phyloP scores from a whole-genome alignment of 2,888 invertebrate species.

The Tanypteryx hageni region DNA sequence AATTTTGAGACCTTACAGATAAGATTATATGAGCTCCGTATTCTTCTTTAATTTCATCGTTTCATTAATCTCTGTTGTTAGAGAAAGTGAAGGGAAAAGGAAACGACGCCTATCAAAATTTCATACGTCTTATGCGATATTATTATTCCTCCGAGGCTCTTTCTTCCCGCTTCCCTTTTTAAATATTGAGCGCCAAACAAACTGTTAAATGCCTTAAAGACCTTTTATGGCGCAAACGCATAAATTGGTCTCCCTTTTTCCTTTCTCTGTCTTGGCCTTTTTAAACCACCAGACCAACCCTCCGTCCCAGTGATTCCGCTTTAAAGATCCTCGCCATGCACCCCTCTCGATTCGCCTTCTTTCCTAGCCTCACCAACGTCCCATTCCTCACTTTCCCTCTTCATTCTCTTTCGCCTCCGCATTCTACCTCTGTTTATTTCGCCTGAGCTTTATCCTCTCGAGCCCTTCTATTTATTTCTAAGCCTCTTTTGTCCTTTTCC shows the following conservation, averaged over 20 bases:
- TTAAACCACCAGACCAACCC: not conserved
- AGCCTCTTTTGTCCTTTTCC: slow-evolving; percentile 1
- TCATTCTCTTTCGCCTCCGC: not conserved
- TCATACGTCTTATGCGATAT: slow-evolving; percentile 5
- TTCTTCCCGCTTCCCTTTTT: not conserved
- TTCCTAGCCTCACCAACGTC: not conserved
- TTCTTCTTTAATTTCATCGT: not conserved
- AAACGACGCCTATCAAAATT: slow-evolving; percentile 17
- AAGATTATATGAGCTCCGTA: no score
- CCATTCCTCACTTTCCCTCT: not conserved
- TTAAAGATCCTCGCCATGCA: not conserved
- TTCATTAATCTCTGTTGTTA: not conserved
- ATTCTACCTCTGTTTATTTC: not conserved
- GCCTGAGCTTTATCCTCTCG: slow-evolving; percentile 12
- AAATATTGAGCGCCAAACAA: not conserved
- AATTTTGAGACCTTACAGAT: no score
- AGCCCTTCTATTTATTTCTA: not conserved
- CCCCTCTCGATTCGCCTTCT: not conserved
- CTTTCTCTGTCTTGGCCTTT: not conserved
- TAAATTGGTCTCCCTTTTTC: slow-evolving; percentile 5
- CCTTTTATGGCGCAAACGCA: slow-evolving; percentile 3
- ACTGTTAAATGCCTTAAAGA: slow-evolving; percentile 28
- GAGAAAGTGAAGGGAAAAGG: not conserved
- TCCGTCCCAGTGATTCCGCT: not conserved
- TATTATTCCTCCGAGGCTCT: slow-evolving; percentile 11